These are phyloP conservation scores for Podilymbus podiceps DNA, from an alignment of 2,113 vertebrate species.

Conservation along the genomic window DNA sequence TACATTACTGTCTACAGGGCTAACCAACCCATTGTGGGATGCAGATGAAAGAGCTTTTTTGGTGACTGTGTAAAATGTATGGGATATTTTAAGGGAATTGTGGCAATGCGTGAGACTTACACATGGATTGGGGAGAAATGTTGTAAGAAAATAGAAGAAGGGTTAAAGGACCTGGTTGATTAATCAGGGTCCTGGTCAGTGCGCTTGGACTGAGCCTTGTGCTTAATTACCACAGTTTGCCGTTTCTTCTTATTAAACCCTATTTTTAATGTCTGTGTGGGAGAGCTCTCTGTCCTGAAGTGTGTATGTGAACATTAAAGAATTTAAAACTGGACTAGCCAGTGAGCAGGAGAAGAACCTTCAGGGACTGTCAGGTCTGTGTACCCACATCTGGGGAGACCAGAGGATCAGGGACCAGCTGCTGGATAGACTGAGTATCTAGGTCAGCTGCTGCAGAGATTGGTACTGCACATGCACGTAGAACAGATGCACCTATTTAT, in stretches of 20 bases:
- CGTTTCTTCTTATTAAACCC: neutral
- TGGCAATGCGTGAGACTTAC: neutral
- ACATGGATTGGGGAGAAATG: neutral
- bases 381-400: neutral
- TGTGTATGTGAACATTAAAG: neutral
- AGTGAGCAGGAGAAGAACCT: neutral
- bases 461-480: neutral
- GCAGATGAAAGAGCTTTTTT: neutral
- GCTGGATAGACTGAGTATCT: neutral
- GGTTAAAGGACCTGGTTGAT: neutral
- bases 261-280: neutral
- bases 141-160: neutral
- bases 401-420: neutral
- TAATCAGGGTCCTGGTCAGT: neutral
- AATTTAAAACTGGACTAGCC: neutral
- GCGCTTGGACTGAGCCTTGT: neutral
- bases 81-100: neutral
- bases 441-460: neutral
- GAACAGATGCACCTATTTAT: neutral
- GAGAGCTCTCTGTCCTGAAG: neutral
- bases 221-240: neutral
- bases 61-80: neutral
- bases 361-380: neutral
- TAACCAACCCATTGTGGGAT: neutral
- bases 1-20: neutral